phyloP scores from a whole-genome alignment of 1,140 invertebrate species.

The Aphidius gifuensis region DNA sequence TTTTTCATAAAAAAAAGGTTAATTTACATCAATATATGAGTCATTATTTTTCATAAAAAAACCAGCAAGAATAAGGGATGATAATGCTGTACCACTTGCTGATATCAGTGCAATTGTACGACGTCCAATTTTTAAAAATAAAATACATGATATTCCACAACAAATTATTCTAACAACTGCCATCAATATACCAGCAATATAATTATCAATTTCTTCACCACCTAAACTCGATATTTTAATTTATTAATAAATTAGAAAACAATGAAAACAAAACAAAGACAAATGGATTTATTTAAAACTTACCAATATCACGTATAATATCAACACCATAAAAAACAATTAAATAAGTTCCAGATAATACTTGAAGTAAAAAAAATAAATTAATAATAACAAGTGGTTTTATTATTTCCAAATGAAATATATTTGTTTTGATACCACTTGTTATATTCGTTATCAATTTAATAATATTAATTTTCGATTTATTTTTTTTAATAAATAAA shows the following conservation, averaged over 20 bases:
- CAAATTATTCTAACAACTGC: conserved; percentile 63
- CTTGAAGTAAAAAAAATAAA: conserved; percentile 67
- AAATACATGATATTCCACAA: conserved; percentile 61
- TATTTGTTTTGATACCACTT: conserved; percentile 38
- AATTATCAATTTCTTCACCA: conserved; percentile 44
- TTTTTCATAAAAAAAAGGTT: too few species aligned
- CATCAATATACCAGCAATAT: conserved; percentile 63
- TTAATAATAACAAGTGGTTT: conserved; percentile 71
- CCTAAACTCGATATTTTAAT: conserved; percentile 25
- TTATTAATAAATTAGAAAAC: neutral
- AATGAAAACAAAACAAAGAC: too few species aligned
- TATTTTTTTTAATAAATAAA: conserved; percentile 22
- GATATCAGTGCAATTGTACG: conserved; percentile 64
- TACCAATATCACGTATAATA: conserved; percentile 60
- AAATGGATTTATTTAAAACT: conserved; percentile 6
- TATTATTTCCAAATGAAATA: conserved; percentile 58
- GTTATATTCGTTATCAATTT: conserved; percentile 28
- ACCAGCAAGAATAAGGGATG: conserved; percentile 43
- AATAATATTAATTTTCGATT: conserved; percentile 22
- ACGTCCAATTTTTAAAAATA: conserved; percentile 62
- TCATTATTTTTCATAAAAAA: neutral
- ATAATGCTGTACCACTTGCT: conserved; percentile 61
- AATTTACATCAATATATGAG: too few species aligned
- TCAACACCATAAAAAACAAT: conserved; percentile 74
- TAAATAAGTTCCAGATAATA: conserved; percentile 69